Conservation (phyloP, 2,888 invertebrate genomes). For the Venusia cambrica region DNA sequence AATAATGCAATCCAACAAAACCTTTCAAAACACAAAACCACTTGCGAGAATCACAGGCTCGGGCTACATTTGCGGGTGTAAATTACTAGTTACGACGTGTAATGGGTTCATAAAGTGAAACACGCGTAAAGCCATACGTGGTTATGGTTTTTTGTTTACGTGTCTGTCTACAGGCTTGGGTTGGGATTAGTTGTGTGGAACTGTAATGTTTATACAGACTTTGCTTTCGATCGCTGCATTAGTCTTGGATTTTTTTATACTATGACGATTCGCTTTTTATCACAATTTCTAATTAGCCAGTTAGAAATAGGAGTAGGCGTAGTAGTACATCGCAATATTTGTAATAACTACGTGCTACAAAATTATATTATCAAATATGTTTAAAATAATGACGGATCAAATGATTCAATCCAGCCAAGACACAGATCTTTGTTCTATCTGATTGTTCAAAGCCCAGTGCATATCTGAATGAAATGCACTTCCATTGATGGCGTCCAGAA, state of each 20-base stretch:
- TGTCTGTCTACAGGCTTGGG: slow-evolving; percentile 32
- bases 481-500: slow-evolving; percentile 70
- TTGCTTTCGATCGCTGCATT: no score
- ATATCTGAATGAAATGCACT: slow-evolving; percentile 63
- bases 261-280: no score
- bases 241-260: no score
- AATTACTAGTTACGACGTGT: slow-evolving; percentile 38
- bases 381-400: slow-evolving; percentile 1
- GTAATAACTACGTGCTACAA: no score
- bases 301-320: no score
- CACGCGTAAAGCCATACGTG: slow-evolving; percentile 40
- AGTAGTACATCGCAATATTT: no score
- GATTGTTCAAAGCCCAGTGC: slow-evolving; percentile 40
- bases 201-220: no score
- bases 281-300: no score
- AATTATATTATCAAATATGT: not conserved
- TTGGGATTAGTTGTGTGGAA: no score
- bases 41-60: slow-evolving; percentile 24
- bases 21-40: slow-evolving; percentile 24
- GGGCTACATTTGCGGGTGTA: slow-evolving; percentile 34
- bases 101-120: slow-evolving; percentile 48
- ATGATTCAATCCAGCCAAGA: slow-evolving; percentile 8
- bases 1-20: slow-evolving; percentile 14
- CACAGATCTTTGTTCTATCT: slow-evolving; percentile 15
- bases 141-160: slow-evolving; percentile 35